phyloP scores from a whole-genome alignment of 2,797 vertebrate genomes.

The Anableps anableps region DNA sequence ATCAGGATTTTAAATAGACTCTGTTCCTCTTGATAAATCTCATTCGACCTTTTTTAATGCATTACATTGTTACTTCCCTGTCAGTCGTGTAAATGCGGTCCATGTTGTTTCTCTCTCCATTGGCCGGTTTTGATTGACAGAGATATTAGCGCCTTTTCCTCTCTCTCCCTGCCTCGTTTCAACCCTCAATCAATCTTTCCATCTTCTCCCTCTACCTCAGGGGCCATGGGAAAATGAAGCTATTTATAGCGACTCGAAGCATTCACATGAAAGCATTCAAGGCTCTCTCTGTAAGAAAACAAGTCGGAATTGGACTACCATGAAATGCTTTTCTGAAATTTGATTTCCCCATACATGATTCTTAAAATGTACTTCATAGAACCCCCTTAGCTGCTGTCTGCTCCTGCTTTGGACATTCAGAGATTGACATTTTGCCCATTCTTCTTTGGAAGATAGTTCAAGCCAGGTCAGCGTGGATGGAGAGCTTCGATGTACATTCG shows the following conservation, averaged over 20 bases:
- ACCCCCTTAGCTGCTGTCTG: background rate
- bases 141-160: slow-evolving; percentile 64
- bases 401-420: background rate
- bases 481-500: background rate
- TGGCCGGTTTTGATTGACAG: slow-evolving; percentile 62
- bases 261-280: slow-evolving; percentile 8
- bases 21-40: background rate
- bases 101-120: background rate
- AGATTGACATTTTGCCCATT: background rate
- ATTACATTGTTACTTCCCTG: background rate
- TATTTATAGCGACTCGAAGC: slow-evolving; percentile 65
- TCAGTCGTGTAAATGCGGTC: background rate
- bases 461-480: no score
- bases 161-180: slow-evolving; percentile 31
- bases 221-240: slow-evolving; percentile 49
- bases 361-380: background rate
- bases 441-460: background rate
- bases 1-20: background rate
- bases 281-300: background rate
- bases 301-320: background rate
- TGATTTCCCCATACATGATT: background rate
- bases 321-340: background rate
- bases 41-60: background rate
- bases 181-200: slow-evolving; percentile 60
- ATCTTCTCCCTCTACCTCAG: slow-evolving; percentile 39